Conservation (phyloP, 30 jellyfish, hydroid and myxozoan species). For the Turritopsis dohrnii region DNA sequence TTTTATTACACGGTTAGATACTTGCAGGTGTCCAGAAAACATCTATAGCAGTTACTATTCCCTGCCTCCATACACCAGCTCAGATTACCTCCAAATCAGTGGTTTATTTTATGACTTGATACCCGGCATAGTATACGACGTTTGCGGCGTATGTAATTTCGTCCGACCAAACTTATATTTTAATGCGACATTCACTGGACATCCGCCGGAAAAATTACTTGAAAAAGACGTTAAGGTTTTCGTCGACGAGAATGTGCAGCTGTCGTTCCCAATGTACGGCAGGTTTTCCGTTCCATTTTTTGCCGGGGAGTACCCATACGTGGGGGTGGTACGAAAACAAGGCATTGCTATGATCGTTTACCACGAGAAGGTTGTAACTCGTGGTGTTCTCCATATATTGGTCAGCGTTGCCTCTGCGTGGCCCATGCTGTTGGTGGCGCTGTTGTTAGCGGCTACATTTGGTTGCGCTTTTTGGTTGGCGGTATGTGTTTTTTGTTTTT, state of each 20-base stretch:
- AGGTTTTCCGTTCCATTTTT: conserved; percentile 32
- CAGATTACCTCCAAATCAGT: background rate
- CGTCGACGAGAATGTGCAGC: conserved; percentile 34
- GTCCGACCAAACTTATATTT: conserved; percentile 17
- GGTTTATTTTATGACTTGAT: conserved; percentile 44
- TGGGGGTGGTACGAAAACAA: conserved; percentile 43
- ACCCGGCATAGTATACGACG: conserved; percentile 24
- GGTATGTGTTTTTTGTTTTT: conserved; percentile 31
- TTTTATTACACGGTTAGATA: conserved; percentile 26
- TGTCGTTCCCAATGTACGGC: conserved; percentile 60
- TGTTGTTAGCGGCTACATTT: conserved; percentile 31
- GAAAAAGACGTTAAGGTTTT: conserved; percentile 3
- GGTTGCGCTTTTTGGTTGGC: conserved; percentile 58
- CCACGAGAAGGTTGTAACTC: conserved; percentile 30
- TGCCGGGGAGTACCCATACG: conserved; percentile 31
- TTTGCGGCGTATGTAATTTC: conserved; percentile 38
- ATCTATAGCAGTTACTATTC: conserved; percentile 43
- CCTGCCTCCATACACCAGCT: conserved; percentile 37
- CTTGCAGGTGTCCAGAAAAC: conserved; percentile 60
- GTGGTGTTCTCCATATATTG: conserved; percentile 23
- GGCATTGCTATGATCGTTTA: conserved; percentile 61
- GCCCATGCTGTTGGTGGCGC: conserved; percentile 42
- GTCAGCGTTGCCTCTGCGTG: conserved; percentile 18
- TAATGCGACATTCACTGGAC: conserved; percentile 38
- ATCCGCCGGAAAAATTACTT: conserved; percentile 38